phyloP scores from a whole-genome alignment of 2,797 vertebrate species.

The Pteropus rufus region DNA sequence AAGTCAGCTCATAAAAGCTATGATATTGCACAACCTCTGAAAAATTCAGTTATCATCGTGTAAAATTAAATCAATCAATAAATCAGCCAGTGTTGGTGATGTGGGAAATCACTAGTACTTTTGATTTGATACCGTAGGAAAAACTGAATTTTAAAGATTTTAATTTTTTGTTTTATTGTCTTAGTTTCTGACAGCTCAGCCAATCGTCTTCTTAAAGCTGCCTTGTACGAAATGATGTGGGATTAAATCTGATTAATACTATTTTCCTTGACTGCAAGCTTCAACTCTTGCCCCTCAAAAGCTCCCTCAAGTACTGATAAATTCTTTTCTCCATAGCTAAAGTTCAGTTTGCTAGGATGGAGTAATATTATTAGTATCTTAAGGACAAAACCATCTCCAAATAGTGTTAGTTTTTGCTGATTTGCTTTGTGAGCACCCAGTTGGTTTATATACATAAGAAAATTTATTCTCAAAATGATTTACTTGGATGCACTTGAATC shows the following conservation, averaged over 20 bases:
- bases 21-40: neutral
- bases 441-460: neutral
- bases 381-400: neutral
- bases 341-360: neutral
- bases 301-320: neutral
- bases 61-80: constrained; percentile 14
- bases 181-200: neutral
- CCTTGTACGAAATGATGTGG: neutral
- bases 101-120: neutral
- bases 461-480: neutral
- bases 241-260: neutral
- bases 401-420: neutral
- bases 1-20: neutral
- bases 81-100: neutral
- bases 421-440: constrained; percentile 7
- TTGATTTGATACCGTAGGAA: neutral
- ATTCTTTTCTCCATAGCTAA: neutral
- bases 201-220: neutral
- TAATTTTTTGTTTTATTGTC: neutral
- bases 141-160: neutral
- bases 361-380: neutral
- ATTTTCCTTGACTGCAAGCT: neutral
- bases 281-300: neutral
- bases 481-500: neutral
- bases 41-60: neutral